A percentile compares a stretch with the other conserved stretches of the same genome.
phyloP scores from a whole-genome alignment of 2,113 vertebrate species.

The Natator depressus region DNA sequence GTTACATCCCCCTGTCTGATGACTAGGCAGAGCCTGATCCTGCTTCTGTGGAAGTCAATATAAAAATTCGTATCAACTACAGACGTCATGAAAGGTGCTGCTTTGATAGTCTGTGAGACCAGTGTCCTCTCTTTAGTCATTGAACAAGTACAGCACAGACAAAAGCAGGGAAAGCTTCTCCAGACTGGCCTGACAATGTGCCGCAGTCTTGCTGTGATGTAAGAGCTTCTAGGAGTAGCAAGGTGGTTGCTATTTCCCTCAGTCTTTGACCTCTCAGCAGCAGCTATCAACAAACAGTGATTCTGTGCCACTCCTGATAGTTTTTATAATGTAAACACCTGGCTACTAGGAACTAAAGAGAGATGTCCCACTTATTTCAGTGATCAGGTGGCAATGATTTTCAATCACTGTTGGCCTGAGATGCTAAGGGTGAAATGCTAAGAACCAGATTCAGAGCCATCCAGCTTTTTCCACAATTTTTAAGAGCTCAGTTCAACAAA shows the following conservation, averaged over 20 bases:
- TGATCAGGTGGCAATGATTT: slow-evolving; percentile 43
- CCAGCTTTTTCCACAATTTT: neutral
- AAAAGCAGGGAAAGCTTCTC: neutral
- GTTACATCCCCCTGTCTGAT: neutral
- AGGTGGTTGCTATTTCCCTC: neutral
- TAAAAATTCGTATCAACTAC: slow-evolving; percentile 33
- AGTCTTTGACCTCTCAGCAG: slow-evolving; percentile 29
- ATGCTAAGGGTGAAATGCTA: neutral
- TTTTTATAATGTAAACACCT: slow-evolving; percentile 35
- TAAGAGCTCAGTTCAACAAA: neutral
- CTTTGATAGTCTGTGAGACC: neutral
- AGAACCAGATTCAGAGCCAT: neutral
- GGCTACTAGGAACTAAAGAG: slow-evolving; percentile 5
- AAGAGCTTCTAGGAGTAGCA: neutral
- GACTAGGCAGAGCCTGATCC: slow-evolving; percentile 36
- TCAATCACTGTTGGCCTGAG: neutral
- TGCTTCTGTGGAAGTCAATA: neutral
- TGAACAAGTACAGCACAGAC: neutral
- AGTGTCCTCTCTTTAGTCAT: neutral
- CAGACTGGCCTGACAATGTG: neutral
- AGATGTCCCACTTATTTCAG: slow-evolving; percentile 15
- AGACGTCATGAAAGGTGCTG: slow-evolving; percentile 12
- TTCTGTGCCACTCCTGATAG: neutral
- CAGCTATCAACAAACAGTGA: slow-evolving; percentile 5
- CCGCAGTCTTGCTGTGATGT: neutral